Percentiles rank a stretch among this genome's conserved stretches.
Evolutionary conservation across 2,888 invertebrate species (phyloP).

Genomic region (Volucella zonaria): DNA sequence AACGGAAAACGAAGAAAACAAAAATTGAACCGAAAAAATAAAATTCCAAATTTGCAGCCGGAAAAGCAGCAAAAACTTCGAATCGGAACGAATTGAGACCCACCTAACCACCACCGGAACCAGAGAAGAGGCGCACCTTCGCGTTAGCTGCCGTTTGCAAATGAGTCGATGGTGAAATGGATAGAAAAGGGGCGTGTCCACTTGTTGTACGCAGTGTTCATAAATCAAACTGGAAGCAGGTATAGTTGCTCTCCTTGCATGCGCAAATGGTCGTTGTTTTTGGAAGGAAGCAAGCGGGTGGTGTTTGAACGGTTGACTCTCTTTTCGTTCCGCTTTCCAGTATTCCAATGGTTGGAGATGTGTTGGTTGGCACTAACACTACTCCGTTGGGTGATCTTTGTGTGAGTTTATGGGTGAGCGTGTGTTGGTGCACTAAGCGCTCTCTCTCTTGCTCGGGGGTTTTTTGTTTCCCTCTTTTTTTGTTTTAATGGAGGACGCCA

Average conservation of each 20-base stretch:
- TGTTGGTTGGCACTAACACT: conserved; percentile 55
- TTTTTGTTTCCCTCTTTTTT: conserved; percentile 62
- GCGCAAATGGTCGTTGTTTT: conserved; percentile 10
- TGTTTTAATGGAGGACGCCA: conserved; percentile 82
- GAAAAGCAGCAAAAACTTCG: conserved; percentile 66
- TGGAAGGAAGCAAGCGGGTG: not conserved
- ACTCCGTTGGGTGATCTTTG: not conserved
- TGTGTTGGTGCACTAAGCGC: conserved; percentile 49
- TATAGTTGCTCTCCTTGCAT: conserved; percentile 44
- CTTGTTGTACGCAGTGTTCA: conserved; percentile 60
- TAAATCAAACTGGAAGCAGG: conserved; percentile 46
- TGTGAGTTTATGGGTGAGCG: conserved; percentile 3
- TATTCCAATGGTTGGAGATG: conserved; percentile 11
- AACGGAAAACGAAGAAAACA: conserved; percentile 3
- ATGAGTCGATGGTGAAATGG: conserved; percentile 53
- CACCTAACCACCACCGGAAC: conserved; percentile 68
- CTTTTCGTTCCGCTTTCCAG: conserved; percentile 55
- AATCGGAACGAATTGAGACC: conserved; percentile 65
- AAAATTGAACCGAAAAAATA: conserved; percentile 15
- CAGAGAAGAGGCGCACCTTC: conserved; percentile 68
- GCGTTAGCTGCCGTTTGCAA: conserved; percentile 54
- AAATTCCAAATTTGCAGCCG: conserved; percentile 45
- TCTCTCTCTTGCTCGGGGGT: conserved; percentile 51
- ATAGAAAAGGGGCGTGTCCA: conserved; percentile 63
- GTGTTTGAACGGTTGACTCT: conserved; percentile 21